Evolutionary conservation across 2,888 invertebrate genomes (phyloP).

Genomic region (Drosophila borborema): DNA sequence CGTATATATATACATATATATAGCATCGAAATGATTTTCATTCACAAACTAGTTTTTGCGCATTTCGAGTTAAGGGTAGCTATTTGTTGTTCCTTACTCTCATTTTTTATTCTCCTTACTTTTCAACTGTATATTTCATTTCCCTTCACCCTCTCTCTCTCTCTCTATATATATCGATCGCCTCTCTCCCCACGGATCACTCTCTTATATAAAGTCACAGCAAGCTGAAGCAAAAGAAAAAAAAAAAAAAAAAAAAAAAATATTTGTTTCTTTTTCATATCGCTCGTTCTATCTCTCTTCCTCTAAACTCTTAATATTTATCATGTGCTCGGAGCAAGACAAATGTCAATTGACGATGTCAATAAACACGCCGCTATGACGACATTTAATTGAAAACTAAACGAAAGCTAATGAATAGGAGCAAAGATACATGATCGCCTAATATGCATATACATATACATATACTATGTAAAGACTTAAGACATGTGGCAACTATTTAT

Average conservation of each 20-base stretch:
- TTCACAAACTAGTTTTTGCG: slow-evolving; percentile 17
- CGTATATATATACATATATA: no score
- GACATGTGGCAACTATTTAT: slow-evolving; percentile 57
- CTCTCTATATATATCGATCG: not conserved
- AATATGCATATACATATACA: not conserved
- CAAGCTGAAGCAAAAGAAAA: no score
- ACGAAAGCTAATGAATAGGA: slow-evolving; percentile 35
- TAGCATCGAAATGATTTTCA: slow-evolving; percentile 1
- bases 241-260: no score
- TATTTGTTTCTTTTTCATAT: not conserved
- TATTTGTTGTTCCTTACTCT: not conserved
- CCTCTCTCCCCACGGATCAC: slow-evolving; percentile 3
- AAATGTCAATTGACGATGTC: slow-evolving; percentile 34
- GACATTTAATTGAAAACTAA: slow-evolving; percentile 55
- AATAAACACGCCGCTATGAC: slow-evolving; percentile 61
- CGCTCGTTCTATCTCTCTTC: not conserved
- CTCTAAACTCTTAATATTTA: not conserved
- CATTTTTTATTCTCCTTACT: not conserved
- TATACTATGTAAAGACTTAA: not conserved
- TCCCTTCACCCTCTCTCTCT: not conserved
- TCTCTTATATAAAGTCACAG: slow-evolving; percentile 40
- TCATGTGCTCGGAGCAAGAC: not conserved
- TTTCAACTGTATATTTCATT: not conserved
- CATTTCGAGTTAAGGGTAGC: slow-evolving; percentile 8
- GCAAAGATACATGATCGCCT: slow-evolving; percentile 9